These are phyloP conservation scores for Peromyscus eremicus DNA, from an alignment of 2,797 vertebrate genomes.

Conservation along the genomic window DNA sequence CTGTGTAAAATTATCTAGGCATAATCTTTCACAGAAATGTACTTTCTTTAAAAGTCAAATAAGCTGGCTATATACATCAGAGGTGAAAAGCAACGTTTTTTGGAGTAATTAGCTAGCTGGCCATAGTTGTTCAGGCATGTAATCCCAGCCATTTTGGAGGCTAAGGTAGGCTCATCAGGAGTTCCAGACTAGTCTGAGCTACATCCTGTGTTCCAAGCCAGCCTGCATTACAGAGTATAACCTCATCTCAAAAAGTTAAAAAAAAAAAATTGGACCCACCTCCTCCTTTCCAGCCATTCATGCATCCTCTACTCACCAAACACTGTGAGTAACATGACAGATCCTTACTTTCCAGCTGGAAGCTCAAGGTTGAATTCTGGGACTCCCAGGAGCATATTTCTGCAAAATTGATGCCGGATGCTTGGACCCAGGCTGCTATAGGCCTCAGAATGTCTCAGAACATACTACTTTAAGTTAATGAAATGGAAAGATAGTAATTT, in stretches of 20 bases:
- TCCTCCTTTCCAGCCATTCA: background rate
- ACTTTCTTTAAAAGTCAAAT: background rate
- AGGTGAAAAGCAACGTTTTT: background rate
- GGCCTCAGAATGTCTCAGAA: constrained; percentile 13
- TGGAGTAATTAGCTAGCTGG: background rate
- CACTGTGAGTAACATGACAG: background rate
- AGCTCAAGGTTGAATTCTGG: background rate
- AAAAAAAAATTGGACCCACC: background rate
- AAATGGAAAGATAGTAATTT: constrained; percentile 6
- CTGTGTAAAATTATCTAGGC: background rate
- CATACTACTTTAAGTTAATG: background rate
- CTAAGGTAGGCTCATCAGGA: background rate
- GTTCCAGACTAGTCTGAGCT: background rate
- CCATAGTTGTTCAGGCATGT: background rate
- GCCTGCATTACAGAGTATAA: background rate
- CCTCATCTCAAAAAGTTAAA: background rate
- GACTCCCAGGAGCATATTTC: background rate
- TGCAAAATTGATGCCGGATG: background rate
- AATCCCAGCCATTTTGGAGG: background rate
- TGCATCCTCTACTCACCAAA: background rate
- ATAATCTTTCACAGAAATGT: background rate
- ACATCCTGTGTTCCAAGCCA: background rate
- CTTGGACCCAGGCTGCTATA: background rate
- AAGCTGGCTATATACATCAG: background rate
- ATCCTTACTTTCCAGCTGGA: background rate